Conservation (phyloP, 2,888 invertebrate genomes). For the Drosophila conformis region DNA sequence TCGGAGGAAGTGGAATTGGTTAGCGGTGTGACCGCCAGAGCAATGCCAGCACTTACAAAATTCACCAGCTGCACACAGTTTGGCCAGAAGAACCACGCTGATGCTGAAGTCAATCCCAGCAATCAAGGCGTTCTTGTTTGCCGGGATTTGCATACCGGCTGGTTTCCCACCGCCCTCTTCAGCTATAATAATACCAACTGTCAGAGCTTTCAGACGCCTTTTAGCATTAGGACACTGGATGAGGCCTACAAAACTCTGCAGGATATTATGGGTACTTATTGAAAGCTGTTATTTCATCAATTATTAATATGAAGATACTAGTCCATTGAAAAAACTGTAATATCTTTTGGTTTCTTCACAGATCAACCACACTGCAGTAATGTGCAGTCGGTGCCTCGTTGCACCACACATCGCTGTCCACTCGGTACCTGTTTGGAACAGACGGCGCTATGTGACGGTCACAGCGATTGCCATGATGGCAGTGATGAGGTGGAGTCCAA, state of each 20-base stretch:
- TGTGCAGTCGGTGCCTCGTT: conserved; percentile 79
- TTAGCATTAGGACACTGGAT: conserved; percentile 73
- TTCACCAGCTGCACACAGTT: conserved; percentile 78
- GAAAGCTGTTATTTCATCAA: not conserved
- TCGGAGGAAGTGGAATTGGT: conserved; percentile 72
- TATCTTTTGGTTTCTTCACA: conserved; percentile 28
- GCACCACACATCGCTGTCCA: conserved; percentile 88
- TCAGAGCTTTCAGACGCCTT: conserved; percentile 75
- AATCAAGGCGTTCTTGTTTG: conserved; percentile 91
- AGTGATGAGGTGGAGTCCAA: conserved; percentile 87
- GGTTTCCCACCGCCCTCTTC: conserved; percentile 91
- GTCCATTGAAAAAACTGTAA: not conserved
- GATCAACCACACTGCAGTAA: conserved; percentile 78
- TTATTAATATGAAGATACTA: not conserved
- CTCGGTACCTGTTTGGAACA: conserved; percentile 89
- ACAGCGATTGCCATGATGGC: conserved; percentile 89
- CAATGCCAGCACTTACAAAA: conserved; percentile 59
- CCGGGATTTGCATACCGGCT: conserved; percentile 87
- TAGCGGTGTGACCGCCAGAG: conserved; percentile 42
- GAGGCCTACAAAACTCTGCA: conserved; percentile 74
- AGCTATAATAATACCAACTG: conserved; percentile 86
- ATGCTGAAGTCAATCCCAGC: conserved; percentile 71
- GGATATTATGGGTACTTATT: conserved; percentile 74
- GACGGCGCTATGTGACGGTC: conserved; percentile 88
- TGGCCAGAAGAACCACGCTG: conserved; percentile 58